Percentiles rank a stretch among this genome's conserved stretches.
Conservation (phyloP, 2,113 vertebrate species). For the Platycercus adscitus region DNA sequence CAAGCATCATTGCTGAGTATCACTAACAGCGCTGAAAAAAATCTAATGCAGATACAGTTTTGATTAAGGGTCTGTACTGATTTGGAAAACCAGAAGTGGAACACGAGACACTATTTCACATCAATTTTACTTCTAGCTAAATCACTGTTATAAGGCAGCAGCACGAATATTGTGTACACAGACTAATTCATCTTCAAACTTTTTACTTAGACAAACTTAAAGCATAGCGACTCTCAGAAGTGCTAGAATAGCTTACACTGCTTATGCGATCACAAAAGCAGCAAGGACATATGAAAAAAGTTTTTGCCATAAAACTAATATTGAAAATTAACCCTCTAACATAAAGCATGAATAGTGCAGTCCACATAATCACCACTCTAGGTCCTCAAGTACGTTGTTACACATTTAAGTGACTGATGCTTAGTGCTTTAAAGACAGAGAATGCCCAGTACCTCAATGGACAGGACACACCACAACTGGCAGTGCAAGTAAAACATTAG, state of each 20-base stretch:
- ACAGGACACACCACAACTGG: neutral
- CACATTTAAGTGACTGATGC: neutral
- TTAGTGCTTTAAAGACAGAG: neutral
- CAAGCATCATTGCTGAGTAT: fast-evolving
- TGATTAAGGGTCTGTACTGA: neutral
- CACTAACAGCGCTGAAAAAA: neutral
- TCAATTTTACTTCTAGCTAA: neutral
- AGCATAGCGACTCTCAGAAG: neutral
- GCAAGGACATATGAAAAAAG: neutral
- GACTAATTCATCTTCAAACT: neutral
- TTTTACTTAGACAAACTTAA: neutral
- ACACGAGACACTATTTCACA: neutral
- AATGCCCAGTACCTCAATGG: neutral
- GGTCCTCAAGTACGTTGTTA: neutral
- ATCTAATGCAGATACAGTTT: neutral
- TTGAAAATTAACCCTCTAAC: neutral
- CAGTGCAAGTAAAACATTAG: neutral
- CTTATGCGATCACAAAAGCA: neutral
- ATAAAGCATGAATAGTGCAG: neutral
- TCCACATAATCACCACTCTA: neutral
- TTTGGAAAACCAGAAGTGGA: neutral
- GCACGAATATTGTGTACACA: neutral
- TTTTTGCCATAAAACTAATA: neutral
- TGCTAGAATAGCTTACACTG: neutral
- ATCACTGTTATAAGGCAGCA: neutral